Conservation (phyloP, 2,888 invertebrate genomes). For the Masnerella sp. region DNA sequence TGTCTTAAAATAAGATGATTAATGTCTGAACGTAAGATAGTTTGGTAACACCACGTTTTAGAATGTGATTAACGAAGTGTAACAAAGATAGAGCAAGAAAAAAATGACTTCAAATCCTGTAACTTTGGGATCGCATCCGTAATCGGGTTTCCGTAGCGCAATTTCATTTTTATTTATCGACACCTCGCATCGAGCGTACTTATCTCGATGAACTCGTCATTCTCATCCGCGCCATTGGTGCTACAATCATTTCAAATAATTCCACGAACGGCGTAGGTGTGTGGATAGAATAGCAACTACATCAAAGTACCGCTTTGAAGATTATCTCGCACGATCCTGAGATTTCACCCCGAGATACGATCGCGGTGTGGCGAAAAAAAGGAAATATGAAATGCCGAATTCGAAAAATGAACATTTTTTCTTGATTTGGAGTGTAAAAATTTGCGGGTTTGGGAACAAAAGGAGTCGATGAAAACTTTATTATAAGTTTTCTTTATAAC, state of each 20-base stretch:
- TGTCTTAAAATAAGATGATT: too few relatives aligned
- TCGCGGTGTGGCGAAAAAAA: constrained; percentile 60
- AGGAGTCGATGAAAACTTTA: too few relatives aligned
- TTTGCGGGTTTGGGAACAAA: too few relatives aligned
- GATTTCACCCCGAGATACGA: constrained; percentile 74
- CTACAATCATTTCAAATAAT: constrained; percentile 55
- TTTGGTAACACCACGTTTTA: too few relatives aligned
- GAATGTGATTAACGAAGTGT: too few relatives aligned
- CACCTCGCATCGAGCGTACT: constrained; percentile 27
- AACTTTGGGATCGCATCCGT: constrained; percentile 2
- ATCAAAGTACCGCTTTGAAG: constrained; percentile 71
- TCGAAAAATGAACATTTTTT: constrained; percentile 21
- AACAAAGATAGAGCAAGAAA: too few relatives aligned
- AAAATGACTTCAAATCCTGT: background rate
- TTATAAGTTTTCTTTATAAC: too few relatives aligned
- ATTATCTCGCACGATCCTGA: constrained; percentile 75
- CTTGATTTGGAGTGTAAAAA: too few relatives aligned
- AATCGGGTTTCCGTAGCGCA: constrained; percentile 33
- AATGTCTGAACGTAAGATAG: too few relatives aligned
- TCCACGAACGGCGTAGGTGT: constrained; percentile 65
- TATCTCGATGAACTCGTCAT: constrained; percentile 57
- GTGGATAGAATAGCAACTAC: constrained; percentile 70
- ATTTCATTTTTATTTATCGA: constrained; percentile 40
- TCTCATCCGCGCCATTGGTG: constrained; percentile 48
- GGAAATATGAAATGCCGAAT: constrained; percentile 15